phyloP scores from a whole-genome alignment of 2,797 vertebrate genomes.

The Strix occidentalis region DNA sequence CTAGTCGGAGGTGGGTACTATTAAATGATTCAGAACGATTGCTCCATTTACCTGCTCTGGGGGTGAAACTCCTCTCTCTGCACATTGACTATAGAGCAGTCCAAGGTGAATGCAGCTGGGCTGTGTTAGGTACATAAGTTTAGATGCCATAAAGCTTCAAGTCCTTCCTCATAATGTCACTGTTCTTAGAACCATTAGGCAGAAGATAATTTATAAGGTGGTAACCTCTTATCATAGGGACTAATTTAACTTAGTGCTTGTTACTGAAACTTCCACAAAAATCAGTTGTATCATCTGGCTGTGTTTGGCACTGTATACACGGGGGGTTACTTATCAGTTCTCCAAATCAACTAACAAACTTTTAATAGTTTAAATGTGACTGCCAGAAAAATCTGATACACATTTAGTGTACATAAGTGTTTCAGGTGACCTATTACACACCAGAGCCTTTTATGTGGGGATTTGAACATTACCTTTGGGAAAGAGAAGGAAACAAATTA shows the following conservation, averaged over 20 bases:
- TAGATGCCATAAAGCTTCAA: not conserved
- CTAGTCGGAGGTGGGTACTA: fast-evolving
- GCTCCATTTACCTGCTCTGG: fast-evolving
- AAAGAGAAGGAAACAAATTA: not conserved
- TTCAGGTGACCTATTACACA: not conserved
- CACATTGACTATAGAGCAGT: fast-evolving
- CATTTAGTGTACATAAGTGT: not conserved
- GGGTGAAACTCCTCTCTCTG: not conserved
- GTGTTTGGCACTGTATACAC: not conserved
- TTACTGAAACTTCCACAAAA: not conserved
- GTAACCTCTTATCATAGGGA: not conserved
- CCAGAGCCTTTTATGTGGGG: not conserved
- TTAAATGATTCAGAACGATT: fast-evolving
- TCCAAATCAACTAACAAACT: not conserved
- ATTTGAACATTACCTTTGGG: not conserved
- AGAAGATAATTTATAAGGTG: not conserved
- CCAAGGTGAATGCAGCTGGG: not conserved
- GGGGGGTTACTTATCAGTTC: not conserved
- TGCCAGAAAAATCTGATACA: not conserved
- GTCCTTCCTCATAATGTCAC: not conserved
- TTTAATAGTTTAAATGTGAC: not conserved
- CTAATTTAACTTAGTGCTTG: not conserved
- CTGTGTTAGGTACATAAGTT: fast-evolving
- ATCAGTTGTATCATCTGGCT: not conserved
- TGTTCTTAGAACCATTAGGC: not conserved